Base-by-base conservation (phyloP, 2,888 invertebrate species). In the Coecobrya sp. region DNA sequence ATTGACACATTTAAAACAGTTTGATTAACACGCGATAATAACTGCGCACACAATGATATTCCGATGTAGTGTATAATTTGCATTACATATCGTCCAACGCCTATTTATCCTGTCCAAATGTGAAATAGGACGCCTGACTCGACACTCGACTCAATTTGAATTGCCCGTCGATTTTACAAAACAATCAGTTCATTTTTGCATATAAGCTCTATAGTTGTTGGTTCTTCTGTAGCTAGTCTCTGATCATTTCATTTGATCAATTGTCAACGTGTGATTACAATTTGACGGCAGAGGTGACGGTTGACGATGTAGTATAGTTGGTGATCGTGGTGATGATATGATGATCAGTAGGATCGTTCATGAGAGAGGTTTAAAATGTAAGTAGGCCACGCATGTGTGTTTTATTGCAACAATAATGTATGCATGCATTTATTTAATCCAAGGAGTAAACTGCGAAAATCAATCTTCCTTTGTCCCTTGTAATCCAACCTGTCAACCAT, bases 361-460 rank as follows among this genome's bases (percentile, higher is more conserved):
- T 79, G 52, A 79, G 52, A 79, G 52, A 79, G 79, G 79, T 7
- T 79, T 79, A 52, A 79, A 79, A 79, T 79, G 79, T 79, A 79
- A 79, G 79, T 79, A 79, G 79, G 79, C 49, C 79, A 79, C 79
- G 79, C 79, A 79, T 79, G 79, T 79, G 79, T 79, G 79, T 55
- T 52, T 55, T 79, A 52, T 79, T 52, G 25, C 49, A 52, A 79
- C 79, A 79, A 79, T 76, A 45, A 76, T 27, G n/a, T 13, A 49
- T 73, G n/a, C 42, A 73, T 73, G 42, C 45, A 73, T 36, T n/a
- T 19, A 19, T 16, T 36, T 73, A 73, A 73, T 73, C 36, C 73
- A 73, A 73, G 73, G 73, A 73, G 73, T 73, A 68, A 42, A 36
- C 73, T 36, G 42, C 45, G 42, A 73, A 68, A 73, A 73, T 73